Conservation (phyloP, 2,797 vertebrate genomes). For the Moxostoma hubbsi region DNA sequence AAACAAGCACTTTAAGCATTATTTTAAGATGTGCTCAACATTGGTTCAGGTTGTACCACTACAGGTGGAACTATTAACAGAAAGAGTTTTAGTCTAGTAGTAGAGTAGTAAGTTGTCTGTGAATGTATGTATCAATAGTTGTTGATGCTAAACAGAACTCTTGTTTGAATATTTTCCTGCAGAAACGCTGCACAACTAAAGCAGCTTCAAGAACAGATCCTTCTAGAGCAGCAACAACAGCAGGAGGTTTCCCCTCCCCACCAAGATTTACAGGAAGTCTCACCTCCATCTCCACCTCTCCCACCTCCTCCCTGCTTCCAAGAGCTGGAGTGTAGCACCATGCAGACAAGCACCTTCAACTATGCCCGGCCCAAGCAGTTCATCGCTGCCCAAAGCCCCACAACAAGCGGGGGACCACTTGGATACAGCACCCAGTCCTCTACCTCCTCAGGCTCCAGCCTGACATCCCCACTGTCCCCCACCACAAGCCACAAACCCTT, state of each 20-base stretch:
- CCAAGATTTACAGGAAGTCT: slow-evolving; percentile 72
- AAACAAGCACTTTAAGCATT: slow-evolving; percentile 7
- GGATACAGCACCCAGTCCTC: slow-evolving; percentile 87
- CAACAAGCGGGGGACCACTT: slow-evolving; percentile 67
- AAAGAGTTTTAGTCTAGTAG: neutral
- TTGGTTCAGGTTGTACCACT: slow-evolving; percentile 1
- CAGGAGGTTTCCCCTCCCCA: slow-evolving; percentile 75
- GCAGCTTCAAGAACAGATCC: slow-evolving; percentile 93
- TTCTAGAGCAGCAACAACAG: slow-evolving; percentile 84
- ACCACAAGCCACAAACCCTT: slow-evolving; percentile 83
- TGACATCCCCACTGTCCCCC: slow-evolving; percentile 92
- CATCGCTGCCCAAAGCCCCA: slow-evolving; percentile 91
- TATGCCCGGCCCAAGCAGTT: slow-evolving; percentile 98
- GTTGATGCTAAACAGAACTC: slow-evolving; percentile 34
- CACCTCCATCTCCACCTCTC: slow-evolving; percentile 86
- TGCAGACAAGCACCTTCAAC: slow-evolving; percentile 97
- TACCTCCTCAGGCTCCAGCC: slow-evolving; percentile 86
- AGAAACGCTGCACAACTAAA: slow-evolving; percentile 91
- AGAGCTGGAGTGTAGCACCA: slow-evolving; percentile 87
- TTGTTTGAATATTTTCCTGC: slow-evolving; percentile 57
- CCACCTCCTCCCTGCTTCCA: slow-evolving; percentile 93
- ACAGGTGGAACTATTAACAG: neutral
- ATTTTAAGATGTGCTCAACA: neutral
- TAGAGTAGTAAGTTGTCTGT: neutral
- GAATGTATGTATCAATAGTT: neutral